Evolutionary conservation across 2,888 invertebrate species (phyloP).

Genomic region (Xestia xanthographa): DNA sequence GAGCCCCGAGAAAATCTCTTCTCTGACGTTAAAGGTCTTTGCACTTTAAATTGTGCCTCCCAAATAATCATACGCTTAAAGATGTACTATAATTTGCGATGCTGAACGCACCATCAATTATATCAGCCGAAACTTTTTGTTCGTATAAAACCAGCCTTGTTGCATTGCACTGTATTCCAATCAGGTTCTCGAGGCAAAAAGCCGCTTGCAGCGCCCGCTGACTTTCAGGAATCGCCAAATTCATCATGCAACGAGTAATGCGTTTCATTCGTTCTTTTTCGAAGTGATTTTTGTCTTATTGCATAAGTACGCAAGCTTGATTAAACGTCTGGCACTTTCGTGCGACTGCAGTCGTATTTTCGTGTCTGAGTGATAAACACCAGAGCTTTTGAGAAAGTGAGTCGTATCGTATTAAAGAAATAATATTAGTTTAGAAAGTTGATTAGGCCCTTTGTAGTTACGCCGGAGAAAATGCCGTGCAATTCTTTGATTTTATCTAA

Average conservation of each 20-base stretch:
- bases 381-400: conserved; percentile 36
- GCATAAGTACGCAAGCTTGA: conserved; percentile 23
- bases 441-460: conserved; percentile 17
- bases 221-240: conserved; percentile 68
- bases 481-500: background rate
- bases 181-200: conserved; percentile 42
- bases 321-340: conserved; percentile 35
- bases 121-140: conserved; percentile 31
- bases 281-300: conserved; percentile 33
- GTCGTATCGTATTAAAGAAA: conserved; percentile 6
- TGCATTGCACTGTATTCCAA: conserved; percentile 20
- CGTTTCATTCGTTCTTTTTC: conserved; percentile 34
- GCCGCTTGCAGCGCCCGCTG: conserved; percentile 60
- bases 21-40: background rate
- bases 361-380: conserved; percentile 29
- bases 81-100: conserved; percentile 1
- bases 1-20: conserved; percentile 1
- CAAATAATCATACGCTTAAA: background rate
- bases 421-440: conserved; percentile 33
- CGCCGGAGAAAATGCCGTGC: background rate
- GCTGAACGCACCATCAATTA: conserved; percentile 20
- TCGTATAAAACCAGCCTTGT: conserved; percentile 26
- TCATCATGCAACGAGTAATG: conserved; percentile 34
- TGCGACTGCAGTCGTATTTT: conserved; percentile 43
- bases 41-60: background rate